A percentile compares a stretch with the other conserved stretches of the same genome.
Evolutionary conservation across 2,888 invertebrate species (phyloP).

Genomic region (Halocaridina rubra): DNA sequence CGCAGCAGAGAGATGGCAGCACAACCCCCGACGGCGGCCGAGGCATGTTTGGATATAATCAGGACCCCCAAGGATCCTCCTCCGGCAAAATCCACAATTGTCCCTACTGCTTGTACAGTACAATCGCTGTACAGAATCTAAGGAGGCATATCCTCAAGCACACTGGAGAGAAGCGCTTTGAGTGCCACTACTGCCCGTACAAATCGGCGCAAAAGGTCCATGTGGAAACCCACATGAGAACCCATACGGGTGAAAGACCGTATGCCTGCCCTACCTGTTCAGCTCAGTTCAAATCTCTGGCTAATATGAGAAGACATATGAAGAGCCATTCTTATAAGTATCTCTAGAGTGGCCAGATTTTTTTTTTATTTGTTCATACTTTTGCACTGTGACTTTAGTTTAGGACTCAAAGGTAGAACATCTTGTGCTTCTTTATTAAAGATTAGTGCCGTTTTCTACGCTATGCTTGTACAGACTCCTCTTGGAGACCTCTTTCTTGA

Average conservation of each 20-base stretch:
- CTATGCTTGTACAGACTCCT: too few relatives aligned
- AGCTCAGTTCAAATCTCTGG: slow-evolving; percentile 29
- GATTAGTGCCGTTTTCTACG: too few relatives aligned
- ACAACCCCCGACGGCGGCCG: slow-evolving; percentile 2
- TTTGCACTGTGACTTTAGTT: too few relatives aligned
- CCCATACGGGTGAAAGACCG: slow-evolving; percentile 56
- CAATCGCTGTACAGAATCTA: slow-evolving; percentile 30
- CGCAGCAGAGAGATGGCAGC: slow-evolving; percentile 35
- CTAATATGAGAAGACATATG: slow-evolving; percentile 18
- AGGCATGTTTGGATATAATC: background rate
- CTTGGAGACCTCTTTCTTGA: too few relatives aligned
- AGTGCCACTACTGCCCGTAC: slow-evolving; percentile 50
- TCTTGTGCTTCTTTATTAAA: too few relatives aligned
- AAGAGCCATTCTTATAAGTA: background rate
- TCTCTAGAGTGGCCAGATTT: background rate
- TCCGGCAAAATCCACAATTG: slow-evolving; percentile 29
- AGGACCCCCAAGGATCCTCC: background rate
- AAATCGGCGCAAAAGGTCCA: slow-evolving; percentile 48
- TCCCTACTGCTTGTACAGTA: slow-evolving; percentile 32
- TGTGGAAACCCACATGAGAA: slow-evolving; percentile 42
- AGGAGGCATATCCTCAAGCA: slow-evolving; percentile 51
- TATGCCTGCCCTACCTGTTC: slow-evolving; percentile 48
- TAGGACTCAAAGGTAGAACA: too few relatives aligned
- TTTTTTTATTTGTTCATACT: too few relatives aligned
- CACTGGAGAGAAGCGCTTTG: slow-evolving; percentile 57